Conservation (phyloP, 1,140 invertebrate genomes). For the Aplysia californica region DNA sequence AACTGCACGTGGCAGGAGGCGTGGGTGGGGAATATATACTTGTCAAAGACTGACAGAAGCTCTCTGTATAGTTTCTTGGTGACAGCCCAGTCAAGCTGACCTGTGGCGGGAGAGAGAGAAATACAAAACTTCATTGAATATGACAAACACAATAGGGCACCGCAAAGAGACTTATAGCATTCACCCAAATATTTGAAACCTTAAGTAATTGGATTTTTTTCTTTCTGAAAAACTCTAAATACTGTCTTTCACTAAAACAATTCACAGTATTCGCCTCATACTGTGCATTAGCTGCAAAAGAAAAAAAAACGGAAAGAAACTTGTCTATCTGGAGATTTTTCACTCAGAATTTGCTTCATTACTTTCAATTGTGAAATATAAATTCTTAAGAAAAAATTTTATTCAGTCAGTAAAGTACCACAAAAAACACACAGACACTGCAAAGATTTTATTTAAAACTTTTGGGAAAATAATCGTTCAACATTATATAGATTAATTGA, state of each 20-base stretch:
- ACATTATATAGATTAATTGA: too few relatives aligned
- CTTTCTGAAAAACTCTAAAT: too few relatives aligned
- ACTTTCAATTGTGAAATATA: not conserved
- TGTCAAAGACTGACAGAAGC: constrained; percentile 77
- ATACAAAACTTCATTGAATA: too few relatives aligned
- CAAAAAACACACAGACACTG: not conserved
- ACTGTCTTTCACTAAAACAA: too few relatives aligned
- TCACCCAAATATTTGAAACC: too few relatives aligned
- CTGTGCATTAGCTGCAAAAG: too few relatives aligned
- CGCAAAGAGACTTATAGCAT: too few relatives aligned
- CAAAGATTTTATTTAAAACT: not conserved
- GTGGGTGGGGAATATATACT: constrained; percentile 79
- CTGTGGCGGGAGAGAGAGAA: too few relatives aligned
- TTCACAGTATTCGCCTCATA: too few relatives aligned
- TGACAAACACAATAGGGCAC: too few relatives aligned
- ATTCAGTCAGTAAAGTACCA: not conserved
- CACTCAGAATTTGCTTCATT: not conserved
- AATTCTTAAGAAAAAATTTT: not conserved
- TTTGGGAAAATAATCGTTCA: too few relatives aligned
- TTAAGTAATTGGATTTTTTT: too few relatives aligned
- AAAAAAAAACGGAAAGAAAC: not conserved
- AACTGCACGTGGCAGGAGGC: constrained; percentile 83
- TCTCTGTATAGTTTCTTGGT: constrained; percentile 69
- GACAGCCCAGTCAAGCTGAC: constrained; percentile 63
- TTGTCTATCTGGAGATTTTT: not conserved